phyloP scores from a whole-genome alignment of 2,113 vertebrate genomes.

The Lynx canadensis region DNA sequence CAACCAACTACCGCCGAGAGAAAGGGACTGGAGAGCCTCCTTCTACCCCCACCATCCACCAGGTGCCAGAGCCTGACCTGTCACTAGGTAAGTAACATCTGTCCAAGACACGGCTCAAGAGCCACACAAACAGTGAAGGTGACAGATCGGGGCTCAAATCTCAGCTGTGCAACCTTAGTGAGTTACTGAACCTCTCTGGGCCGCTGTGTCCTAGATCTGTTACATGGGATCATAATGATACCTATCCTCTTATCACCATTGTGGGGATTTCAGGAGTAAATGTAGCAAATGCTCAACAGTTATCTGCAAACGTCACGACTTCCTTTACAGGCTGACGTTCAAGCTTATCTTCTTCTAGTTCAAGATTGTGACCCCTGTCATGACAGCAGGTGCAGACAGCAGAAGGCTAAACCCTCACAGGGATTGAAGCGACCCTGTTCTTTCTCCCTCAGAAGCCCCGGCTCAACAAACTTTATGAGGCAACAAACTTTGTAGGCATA shows the following conservation, averaged over 20 bases:
- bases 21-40: fast-evolving
- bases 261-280: not conserved
- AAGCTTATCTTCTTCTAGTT: not conserved
- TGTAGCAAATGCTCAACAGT: not conserved
- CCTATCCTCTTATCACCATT: not conserved
- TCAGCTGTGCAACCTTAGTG: not conserved
- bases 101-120: not conserved
- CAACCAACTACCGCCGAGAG: not conserved
- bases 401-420: not conserved
- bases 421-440: not conserved
- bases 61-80: not conserved
- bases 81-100: not conserved
- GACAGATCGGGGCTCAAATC: not conserved
- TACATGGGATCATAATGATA: not conserved
- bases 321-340: not conserved
- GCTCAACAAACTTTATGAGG: not conserved
- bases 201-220: not conserved
- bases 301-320: not conserved
- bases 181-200: not conserved
- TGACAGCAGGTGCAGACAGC: not conserved
- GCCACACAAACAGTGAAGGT: not conserved
- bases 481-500: not conserved
- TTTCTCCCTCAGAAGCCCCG: not conserved
- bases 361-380: fast-evolving
- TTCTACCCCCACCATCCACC: too few relatives aligned